Evolutionary conservation across 2,113 vertebrate genomes (phyloP).

Genomic region (Acinonyx jubatus): DNA sequence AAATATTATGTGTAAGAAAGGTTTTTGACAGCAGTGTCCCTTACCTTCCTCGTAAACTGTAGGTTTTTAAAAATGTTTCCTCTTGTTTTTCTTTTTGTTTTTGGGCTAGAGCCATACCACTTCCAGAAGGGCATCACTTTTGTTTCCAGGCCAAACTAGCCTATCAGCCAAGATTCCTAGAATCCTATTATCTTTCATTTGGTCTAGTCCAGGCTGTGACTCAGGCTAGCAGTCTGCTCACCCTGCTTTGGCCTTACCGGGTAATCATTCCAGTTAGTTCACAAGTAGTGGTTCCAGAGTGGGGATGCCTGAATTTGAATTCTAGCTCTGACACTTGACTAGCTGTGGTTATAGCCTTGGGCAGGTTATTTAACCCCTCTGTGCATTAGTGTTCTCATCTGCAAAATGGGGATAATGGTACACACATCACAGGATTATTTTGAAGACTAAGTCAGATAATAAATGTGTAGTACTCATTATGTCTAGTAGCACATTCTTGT

Average conservation of each 20-base stretch:
- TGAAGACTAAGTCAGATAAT: constrained; percentile 50
- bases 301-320: not conserved
- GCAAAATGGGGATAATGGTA: constrained; percentile 11
- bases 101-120: not conserved
- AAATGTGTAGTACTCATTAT: not conserved
- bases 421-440: not conserved
- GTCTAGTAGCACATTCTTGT: not conserved
- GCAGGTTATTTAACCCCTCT: not conserved
- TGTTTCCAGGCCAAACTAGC: not conserved
- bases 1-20: not conserved
- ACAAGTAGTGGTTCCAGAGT: not conserved
- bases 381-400: not conserved
- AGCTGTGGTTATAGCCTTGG: not conserved
- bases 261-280: not conserved
- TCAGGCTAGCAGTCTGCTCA: not conserved
- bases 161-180: constrained; percentile 15
- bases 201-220: not conserved
- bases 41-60: not conserved
- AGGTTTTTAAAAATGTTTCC: not conserved
- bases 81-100: not conserved
- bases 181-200: not conserved
- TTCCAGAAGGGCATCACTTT: not conserved
- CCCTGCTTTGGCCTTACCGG: not conserved
- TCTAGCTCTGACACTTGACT: not conserved
- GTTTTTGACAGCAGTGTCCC: not conserved